A percentile compares a stretch with the other conserved stretches of the same genome.
phyloP scores from a whole-genome alignment of 1,140 invertebrate species.

The Drosophila nebulosa region DNA sequence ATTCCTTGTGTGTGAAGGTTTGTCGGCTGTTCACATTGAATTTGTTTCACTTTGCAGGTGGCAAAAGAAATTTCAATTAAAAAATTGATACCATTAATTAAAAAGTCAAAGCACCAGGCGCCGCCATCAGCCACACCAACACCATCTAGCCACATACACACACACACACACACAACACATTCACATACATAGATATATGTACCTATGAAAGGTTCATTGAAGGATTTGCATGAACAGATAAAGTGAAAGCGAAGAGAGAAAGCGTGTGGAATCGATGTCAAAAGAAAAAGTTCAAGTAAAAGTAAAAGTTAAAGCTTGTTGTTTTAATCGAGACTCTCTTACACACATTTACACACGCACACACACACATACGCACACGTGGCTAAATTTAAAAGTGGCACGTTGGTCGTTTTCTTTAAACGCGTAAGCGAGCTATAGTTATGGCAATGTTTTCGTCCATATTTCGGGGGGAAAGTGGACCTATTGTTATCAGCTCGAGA shows the following conservation, averaged over 20 bases:
- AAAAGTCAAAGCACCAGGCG: conserved; percentile 16
- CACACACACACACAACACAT: background rate
- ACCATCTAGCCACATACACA: background rate
- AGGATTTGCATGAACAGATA: conserved; percentile 12
- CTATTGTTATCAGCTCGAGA: no score
- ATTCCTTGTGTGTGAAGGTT: background rate
- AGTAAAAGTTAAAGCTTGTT: conserved; percentile 6
- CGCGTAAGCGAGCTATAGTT: no score
- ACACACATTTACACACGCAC: background rate
- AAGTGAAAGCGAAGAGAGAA: conserved; percentile 5
- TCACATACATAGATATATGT: background rate
- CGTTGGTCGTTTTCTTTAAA: background rate
- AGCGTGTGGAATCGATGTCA: background rate
- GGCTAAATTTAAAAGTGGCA: background rate
- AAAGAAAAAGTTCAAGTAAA: background rate
- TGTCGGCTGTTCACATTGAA: conserved; percentile 5
- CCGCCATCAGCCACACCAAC: background rate
- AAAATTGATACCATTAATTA: conserved; percentile 24
- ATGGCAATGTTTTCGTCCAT: background rate
- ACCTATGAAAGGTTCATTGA: background rate
- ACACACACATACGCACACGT: background rate
- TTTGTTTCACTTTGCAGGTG: conserved; percentile 7
- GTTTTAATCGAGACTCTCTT: background rate
- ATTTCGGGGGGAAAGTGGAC: no score
- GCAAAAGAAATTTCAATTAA: conserved; percentile 18